Percentiles rank a stretch among this genome's conserved stretches.
These are phyloP conservation scores for Lepidurus couesii DNA, from an alignment of 1,140 invertebrate genomes.

Conservation along the genomic window DNA sequence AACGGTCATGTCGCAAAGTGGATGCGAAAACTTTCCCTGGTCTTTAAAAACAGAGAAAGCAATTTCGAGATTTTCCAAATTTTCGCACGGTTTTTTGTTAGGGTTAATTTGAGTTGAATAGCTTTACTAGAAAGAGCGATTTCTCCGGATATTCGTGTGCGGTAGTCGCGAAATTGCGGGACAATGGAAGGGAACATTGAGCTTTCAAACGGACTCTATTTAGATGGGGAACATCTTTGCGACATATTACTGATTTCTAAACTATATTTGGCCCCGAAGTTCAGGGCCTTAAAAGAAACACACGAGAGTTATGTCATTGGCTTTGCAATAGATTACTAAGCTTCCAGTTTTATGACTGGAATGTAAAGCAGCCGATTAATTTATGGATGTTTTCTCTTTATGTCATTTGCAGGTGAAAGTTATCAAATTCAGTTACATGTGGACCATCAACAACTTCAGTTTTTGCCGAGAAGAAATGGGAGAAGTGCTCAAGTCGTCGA, in stretches of 20 bases:
- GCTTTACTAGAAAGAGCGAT: too few relatives aligned
- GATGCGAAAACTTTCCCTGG: background rate
- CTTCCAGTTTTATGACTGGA: slow-evolving; percentile 8
- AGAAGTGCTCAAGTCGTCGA: slow-evolving; percentile 98
- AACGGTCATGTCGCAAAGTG: background rate
- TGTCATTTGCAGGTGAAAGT: slow-evolving; percentile 85
- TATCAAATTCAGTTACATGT: slow-evolving; percentile 99
- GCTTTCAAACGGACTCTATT: too few relatives aligned
- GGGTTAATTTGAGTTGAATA: too few relatives aligned
- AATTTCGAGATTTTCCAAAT: too few relatives aligned
- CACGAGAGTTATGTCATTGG: background rate
- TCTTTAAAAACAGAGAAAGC: background rate
- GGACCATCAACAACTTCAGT: slow-evolving; percentile 99
- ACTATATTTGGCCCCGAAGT: too few relatives aligned
- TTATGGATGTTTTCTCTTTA: background rate
- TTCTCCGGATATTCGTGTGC: too few relatives aligned
- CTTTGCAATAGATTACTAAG: background rate
- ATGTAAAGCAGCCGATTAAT: background rate
- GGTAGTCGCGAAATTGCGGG: too few relatives aligned
- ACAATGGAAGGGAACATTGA: too few relatives aligned
- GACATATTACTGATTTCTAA: too few relatives aligned
- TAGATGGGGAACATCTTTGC: too few relatives aligned
- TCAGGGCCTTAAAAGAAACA: background rate
- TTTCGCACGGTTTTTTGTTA: too few relatives aligned
- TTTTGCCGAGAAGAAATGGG: slow-evolving; percentile 99